phyloP scores from a whole-genome alignment of 1,140 invertebrate species.

The Gerris buenoi region DNA sequence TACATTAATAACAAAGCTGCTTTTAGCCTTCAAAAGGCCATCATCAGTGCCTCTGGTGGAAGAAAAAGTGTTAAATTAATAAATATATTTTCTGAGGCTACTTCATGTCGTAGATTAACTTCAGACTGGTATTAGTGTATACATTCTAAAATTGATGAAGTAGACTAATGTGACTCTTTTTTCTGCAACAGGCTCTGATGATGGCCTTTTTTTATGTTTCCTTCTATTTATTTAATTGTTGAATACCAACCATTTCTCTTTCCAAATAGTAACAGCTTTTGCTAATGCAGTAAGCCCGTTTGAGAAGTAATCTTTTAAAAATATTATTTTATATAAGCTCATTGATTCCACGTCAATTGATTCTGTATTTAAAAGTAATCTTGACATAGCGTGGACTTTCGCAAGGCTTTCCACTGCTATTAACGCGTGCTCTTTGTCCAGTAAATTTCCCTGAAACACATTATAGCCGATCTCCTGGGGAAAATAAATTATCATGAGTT shows the following conservation, averaged over 20 bases:
- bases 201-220: too few species aligned
- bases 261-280: background rate
- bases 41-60: too few species aligned
- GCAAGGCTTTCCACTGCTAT: background rate
- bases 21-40: too few species aligned
- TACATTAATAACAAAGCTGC: too few species aligned
- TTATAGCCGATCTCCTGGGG: background rate
- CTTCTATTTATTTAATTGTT: too few species aligned
- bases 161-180: too few species aligned
- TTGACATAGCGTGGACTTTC: background rate
- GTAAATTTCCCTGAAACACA: background rate
- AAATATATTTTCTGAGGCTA: too few species aligned
- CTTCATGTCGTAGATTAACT: too few species aligned
- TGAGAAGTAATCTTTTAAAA: background rate
- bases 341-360: background rate
- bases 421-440: background rate
- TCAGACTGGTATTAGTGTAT: too few species aligned
- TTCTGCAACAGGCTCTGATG: too few species aligned
- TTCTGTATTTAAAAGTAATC: background rate
- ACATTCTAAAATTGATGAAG: too few species aligned
- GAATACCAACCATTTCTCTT: background rate
- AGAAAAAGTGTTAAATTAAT: too few species aligned
- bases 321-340: background rate
- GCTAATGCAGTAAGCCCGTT: background rate
- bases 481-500: background rate